Percentiles rank a stretch among this genome's conserved stretches.
Conservation (phyloP, 1,140 invertebrate species). For the Drusus annulatus region DNA sequence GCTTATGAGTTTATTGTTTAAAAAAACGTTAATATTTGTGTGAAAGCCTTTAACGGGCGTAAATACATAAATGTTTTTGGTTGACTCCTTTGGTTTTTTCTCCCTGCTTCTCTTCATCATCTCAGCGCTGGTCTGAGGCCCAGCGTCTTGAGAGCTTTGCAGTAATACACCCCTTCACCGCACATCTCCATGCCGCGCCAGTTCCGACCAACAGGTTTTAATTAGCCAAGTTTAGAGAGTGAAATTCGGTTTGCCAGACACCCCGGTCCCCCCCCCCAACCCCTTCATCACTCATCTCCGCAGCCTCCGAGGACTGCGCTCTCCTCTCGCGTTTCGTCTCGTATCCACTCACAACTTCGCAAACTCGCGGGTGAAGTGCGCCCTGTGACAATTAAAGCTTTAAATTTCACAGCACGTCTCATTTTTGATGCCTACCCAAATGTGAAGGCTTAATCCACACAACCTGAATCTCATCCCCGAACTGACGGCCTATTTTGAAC, state of each 20-base stretch:
- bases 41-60: too few relatives aligned
- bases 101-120: background rate
- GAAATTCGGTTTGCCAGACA: conserved; percentile 35
- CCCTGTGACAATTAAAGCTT: conserved; percentile 21
- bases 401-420: conserved; percentile 2
- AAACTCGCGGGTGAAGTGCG: background rate
- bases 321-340: too few relatives aligned
- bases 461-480: background rate
- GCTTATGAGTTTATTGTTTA: too few relatives aligned
- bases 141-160: conserved; percentile 5
- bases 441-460: conserved; percentile 14
- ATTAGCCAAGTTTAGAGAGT: conserved; percentile 47
- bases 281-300: too few relatives aligned
- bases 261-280: background rate
- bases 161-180: background rate
- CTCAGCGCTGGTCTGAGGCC: background rate
- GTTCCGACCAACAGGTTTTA: conserved; percentile 46
- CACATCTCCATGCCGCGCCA: conserved; percentile 32
- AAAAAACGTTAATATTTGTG: too few relatives aligned
- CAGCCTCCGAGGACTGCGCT: background rate
- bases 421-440: background rate
- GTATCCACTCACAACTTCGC: background rate
- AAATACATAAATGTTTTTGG: too few relatives aligned
- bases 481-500: too few relatives aligned
- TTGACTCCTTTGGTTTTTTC: background rate